Evolutionary conservation across 2,888 invertebrate genomes (phyloP), one percentile per base, ranked within the genome.

Genomic region (Andrena dorsata): DNA sequence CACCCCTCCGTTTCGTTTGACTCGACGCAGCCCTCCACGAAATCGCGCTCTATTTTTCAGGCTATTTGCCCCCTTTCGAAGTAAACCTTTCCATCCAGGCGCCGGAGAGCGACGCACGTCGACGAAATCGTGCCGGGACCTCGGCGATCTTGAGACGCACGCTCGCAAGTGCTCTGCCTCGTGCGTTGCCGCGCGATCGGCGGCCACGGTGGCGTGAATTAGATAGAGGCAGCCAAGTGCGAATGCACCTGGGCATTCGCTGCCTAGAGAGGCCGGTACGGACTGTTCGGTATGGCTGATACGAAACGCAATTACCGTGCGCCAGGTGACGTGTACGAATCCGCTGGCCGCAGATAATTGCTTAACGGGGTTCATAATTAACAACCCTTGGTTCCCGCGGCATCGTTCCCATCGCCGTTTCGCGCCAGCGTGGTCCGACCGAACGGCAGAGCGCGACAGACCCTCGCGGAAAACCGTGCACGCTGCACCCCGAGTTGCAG

Each of bases 151-250:
- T 5, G 35, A 35, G 10, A 10, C 41, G 16, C 16, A 16, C 41
- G 41, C 41, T 13, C 41, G 41, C 13, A 1, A 41, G 13, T 7
- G 23, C 63, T 20, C 41, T 26, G 30, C n/a, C 56, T 26, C 28
- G 23, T 28, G 53, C 13, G 13, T 30, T 28, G 13, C 7, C 8
- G 65, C 35, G 35, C 56, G 64, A 65, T 58, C 58, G 23, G 56
- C 65, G 56, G 58, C 65, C 73, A 73, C 35, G 28, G 58, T 47
- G 56, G 20, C 30, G 65, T 65, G 65, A 74, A 74, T 74, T 74
- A 74, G 65, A 53, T 16, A 49, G 16, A 35, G 30, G 58, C 7
- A 65, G 47, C 74, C 65, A 30, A 56, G 58, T 56, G 47, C 74
- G 41, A 65, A 28, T 20, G 58, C 58, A 23, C 64, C 41, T 10